Percentiles rank a stretch among this genome's conserved stretches.
Evolutionary conservation across 2,888 invertebrate species (phyloP).

Genomic region (Amblyjoppa proteus): DNA sequence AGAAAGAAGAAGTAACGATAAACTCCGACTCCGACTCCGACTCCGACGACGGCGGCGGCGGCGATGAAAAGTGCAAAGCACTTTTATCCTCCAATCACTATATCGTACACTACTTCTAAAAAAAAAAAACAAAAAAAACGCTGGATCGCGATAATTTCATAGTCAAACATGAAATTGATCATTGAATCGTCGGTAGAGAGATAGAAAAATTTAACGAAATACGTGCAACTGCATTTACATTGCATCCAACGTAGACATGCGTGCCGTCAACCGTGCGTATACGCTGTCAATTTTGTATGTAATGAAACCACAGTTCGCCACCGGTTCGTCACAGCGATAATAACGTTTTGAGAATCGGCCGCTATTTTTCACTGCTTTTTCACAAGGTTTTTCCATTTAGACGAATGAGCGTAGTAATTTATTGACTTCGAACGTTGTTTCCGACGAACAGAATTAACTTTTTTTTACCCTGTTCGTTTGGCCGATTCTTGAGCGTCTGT

Average conservation of each 20-base stretch:
- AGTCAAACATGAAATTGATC: constrained; percentile 70
- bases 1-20: constrained; percentile 85
- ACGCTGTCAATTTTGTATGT: constrained; percentile 71
- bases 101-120: constrained; percentile 63
- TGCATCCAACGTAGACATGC: constrained; percentile 71
- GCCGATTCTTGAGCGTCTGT: constrained; percentile 79
- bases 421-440: constrained; percentile 69
- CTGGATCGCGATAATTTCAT: constrained; percentile 69
- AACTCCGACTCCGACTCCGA: constrained; percentile 30
- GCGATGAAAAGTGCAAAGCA: constrained; percentile 61
- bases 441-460: constrained; percentile 55
- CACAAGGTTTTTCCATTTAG: constrained; percentile 63
- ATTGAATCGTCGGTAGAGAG: constrained; percentile 46
- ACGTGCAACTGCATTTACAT: constrained; percentile 71
- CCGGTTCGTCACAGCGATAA: constrained; percentile 71
- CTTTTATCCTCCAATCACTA: constrained; percentile 54
- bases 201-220: constrained; percentile 64
- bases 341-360: constrained; percentile 76
- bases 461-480: constrained; percentile 63
- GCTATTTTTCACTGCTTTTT: constrained; percentile 62
- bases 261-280: constrained; percentile 24
- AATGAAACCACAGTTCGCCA: constrained; percentile 72
- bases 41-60: constrained; percentile 39
- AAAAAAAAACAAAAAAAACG: constrained; percentile 7
- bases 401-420: constrained; percentile 73